Base-by-base conservation (phyloP, 2,888 invertebrate species). In the Drosophila helvetica region DNA sequence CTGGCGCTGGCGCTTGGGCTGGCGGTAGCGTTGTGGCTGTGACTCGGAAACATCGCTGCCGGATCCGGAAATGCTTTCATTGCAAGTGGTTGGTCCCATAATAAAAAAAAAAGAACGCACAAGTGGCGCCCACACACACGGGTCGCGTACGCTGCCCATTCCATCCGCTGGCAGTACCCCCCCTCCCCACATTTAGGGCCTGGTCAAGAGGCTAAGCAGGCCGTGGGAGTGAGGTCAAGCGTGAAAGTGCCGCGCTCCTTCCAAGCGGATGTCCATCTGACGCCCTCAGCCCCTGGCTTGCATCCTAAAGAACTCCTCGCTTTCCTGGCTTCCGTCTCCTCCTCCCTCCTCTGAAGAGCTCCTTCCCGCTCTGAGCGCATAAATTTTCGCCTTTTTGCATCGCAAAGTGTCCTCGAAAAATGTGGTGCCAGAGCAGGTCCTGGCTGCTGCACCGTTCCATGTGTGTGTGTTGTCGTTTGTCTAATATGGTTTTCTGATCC, bases 31-130 rank as follows among this genome's bases (percentile, higher is more conserved):
- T 15, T 33, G 6, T 33, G 4, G 33, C 50, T 30, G 50, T 57
- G 12, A 57, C 50, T 71, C 60, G 79, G 77, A 78, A 86, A 68
- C 56, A 53, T 19, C 65, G 68, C 56, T 63, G 72, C 74, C 88
- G 88, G 88, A 85, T 81, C 55, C 86, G 87, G 88, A 86, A 86
- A 82, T 83, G 86, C 88, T 88, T 89, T 89, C 90, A 89, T 88
- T 83, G 83, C 87, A 81, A 89, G 84, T 86, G 89, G 79, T 85
- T 87, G 80, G 84, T 85, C 75, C 86, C 86, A 83, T 86, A 85
- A 86, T 80, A 83, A 80, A 71, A 58, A 46, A 43, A n/a, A 38
- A 7, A 12, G 33, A 56, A 69, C 78, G 69, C 72, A 79, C 72
- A 69, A 73, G 75, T 67, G 73, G 51, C 43, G 47, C 48, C 45